phyloP scores from a whole-genome alignment of 2,888 invertebrate genomes.

The Morpho deidamia region DNA sequence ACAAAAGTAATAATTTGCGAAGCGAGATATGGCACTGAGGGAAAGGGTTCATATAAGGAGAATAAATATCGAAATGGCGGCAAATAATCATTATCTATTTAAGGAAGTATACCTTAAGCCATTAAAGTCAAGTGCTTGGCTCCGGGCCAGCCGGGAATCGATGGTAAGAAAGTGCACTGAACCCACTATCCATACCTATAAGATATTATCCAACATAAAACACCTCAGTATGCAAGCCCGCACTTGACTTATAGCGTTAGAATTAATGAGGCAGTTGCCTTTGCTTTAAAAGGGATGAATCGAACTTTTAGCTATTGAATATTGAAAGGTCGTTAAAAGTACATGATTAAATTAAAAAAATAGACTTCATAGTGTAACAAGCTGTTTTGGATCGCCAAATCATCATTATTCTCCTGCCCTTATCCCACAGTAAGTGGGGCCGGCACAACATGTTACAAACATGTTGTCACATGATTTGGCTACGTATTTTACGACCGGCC shows the following conservation, averaged over 20 bases:
- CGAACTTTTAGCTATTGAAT: not conserved
- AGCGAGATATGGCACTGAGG: too few relatives aligned
- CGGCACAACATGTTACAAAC: too few relatives aligned
- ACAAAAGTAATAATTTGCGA: too few relatives aligned
- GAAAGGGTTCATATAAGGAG: not conserved
- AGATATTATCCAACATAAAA: constrained; percentile 33
- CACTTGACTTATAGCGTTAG: constrained; percentile 25
- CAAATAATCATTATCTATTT: constrained; percentile 53
- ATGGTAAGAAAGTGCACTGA: constrained; percentile 59
- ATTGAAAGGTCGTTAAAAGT: too few relatives aligned
- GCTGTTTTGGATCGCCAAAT: too few relatives aligned
- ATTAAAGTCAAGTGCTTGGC: constrained; percentile 69
- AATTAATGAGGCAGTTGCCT: constrained; percentile 10
- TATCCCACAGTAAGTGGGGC: too few relatives aligned
- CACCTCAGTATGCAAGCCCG: constrained; percentile 31
- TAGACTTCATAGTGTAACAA: not conserved
- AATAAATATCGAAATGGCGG: constrained; percentile 15
- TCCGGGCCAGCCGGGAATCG: constrained; percentile 60
- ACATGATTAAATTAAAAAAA: not conserved
- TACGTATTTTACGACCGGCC: too few relatives aligned
- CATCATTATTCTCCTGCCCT: too few relatives aligned
- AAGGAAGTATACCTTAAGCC: constrained; percentile 62
- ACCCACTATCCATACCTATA: constrained; percentile 46
- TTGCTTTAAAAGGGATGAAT: not conserved
- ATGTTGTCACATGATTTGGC: too few relatives aligned